Base-by-base conservation (phyloP, 2,888 invertebrate species). In the Aleiodes testaceus region DNA sequence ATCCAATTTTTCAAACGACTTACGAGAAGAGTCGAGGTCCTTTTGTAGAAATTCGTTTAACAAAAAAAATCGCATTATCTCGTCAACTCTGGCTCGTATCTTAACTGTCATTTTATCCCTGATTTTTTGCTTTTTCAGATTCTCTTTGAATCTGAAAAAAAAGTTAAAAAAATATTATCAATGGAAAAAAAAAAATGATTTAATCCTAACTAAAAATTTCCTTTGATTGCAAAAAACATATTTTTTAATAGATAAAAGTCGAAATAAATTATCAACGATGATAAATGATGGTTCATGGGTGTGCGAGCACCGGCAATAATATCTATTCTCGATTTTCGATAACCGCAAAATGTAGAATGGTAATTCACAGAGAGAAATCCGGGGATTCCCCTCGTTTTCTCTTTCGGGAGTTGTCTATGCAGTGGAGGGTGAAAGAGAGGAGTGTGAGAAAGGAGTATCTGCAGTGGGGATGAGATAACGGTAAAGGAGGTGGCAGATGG, bases 401-500 rank as follows among this genome's bases (percentile, higher is more conserved):
- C 12, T 36, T 26, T 53, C 14, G 14, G 16, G 55, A 52, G 20
- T 26, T 52, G 52, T 12, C 14, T 22, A 49, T 45, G 45, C 45
- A 22, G 45, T 44, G 22, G 14, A 45, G 22, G 26, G 9, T 22
- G 50, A 36, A 42, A 50, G 22, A 53, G 36, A 2, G 1, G 9
- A 36, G 59, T 36, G 59, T 59, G 36, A 36, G 36, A 36, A 36
- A 36, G 36, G 9, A 36, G 9, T 36, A 16, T 59, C 36, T 42
- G 18, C 36, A 36, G 18, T 75, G 72, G 64, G 53, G 68, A 72
- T 72, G 71, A 75, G 75, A 76, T 69, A 64, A 67, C 73, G 69
- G 72, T 69, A 74, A 78, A 75, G 77, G 74, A 78, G 80, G 80
- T 77, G 75, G 82, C 83, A 84, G 81, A 81, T 82, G 83, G 80